Evolutionary conservation across 2,113 vertebrate species (phyloP).

Genomic region (Seriola rivoliana): DNA sequence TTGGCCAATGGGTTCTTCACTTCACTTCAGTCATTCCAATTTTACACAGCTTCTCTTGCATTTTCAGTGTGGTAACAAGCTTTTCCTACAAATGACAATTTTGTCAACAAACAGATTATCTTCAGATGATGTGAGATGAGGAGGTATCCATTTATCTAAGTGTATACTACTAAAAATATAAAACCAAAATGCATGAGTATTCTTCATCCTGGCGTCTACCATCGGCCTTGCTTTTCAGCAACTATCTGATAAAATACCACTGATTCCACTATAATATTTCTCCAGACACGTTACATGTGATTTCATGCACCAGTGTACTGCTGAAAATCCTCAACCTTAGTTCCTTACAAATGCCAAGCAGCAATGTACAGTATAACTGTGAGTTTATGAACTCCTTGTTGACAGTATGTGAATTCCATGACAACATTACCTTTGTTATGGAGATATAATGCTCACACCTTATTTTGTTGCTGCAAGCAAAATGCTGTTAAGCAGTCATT

Average conservation of each 20-base stretch:
- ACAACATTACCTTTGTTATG: neutral
- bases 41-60: constrained; percentile 9
- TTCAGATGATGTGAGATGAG: neutral
- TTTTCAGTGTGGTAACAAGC: neutral
- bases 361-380: too few species aligned
- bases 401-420: neutral
- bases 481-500: too few species aligned
- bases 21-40: neutral
- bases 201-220: neutral
- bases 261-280: neutral
- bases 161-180: too few species aligned
- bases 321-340: neutral
- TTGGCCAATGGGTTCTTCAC: neutral
- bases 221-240: neutral
- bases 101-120: neutral
- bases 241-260: neutral
- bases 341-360: neutral
- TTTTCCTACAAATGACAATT: neutral
- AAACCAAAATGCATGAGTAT: too few species aligned
- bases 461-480: constrained; percentile 7
- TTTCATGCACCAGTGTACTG: neutral
- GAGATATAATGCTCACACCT: constrained; percentile 57
- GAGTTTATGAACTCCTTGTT: neutral
- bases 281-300: neutral
- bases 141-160: too few species aligned